Percentiles rank a stretch among this genome's conserved stretches.
Evolutionary conservation across 2,888 invertebrate species (phyloP).

Genomic region (Drepana falcataria): DNA sequence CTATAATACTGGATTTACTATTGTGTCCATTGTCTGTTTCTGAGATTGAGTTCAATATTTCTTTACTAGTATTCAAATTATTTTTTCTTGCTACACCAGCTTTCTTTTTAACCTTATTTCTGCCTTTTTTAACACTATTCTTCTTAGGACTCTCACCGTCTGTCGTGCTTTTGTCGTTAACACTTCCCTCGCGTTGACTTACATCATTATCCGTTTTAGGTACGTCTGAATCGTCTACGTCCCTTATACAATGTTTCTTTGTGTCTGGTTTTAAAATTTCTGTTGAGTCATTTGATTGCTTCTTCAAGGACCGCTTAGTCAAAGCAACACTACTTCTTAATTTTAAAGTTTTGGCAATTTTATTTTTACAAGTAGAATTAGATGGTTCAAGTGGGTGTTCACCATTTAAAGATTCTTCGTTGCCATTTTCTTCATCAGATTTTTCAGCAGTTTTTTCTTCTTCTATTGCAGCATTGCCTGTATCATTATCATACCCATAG

Average conservation of each 20-base stretch:
- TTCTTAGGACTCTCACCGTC: constrained; percentile 52
- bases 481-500: constrained; percentile 83
- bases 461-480: constrained; percentile 80
- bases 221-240: constrained; percentile 49
- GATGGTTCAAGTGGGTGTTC: constrained; percentile 48
- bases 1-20: constrained; percentile 65
- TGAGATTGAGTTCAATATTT: constrained; percentile 42
- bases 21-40: constrained; percentile 57
- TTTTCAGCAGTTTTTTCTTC: constrained; percentile 40
- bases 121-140: constrained; percentile 53
- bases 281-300: constrained; percentile 55
- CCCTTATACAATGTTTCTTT: constrained; percentile 66
- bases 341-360: constrained; percentile 48
- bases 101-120: constrained; percentile 61
- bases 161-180: constrained; percentile 51
- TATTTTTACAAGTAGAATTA: constrained; percentile 46
- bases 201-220: constrained; percentile 49
- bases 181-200: constrained; percentile 38
- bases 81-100: constrained; percentile 37
- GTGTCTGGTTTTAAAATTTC: constrained; percentile 56
- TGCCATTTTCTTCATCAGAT: constrained; percentile 50
- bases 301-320: constrained; percentile 59
- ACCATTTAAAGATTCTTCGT: constrained; percentile 60
- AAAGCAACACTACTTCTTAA: constrained; percentile 48
- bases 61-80: constrained; percentile 46